These are phyloP conservation scores for Nothocercus julius DNA, from an alignment of 2,113 vertebrate species.

Conservation along the genomic window DNA sequence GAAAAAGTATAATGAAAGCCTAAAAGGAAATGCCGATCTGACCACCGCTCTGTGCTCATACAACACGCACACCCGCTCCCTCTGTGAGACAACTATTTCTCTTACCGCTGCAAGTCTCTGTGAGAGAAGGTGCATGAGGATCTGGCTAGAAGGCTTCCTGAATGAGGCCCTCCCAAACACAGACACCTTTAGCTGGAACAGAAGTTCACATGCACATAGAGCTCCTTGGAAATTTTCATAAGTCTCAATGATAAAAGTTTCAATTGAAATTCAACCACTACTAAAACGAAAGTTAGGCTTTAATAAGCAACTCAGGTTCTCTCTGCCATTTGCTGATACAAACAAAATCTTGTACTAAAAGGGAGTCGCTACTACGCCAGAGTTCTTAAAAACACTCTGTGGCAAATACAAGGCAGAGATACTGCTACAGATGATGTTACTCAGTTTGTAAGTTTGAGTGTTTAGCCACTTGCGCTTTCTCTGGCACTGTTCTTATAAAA, in stretches of 20 bases:
- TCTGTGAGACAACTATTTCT: not conserved
- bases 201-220: not conserved
- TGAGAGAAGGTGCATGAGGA: not conserved
- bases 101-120: not conserved
- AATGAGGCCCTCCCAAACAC: not conserved
- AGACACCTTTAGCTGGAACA: not conserved
- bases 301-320: not conserved
- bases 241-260: not conserved
- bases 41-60: not conserved
- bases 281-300: not conserved
- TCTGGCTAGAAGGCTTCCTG: not conserved
- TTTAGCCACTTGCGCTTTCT: not conserved
- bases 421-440: not conserved
- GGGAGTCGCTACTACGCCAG: not conserved
- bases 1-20: conserved; percentile 7
- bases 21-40: not conserved
- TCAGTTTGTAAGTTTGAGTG: not conserved
- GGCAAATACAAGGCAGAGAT: not conserved
- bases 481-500: not conserved
- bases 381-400: not conserved
- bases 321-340: not conserved
- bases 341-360: not conserved
- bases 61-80: rapidly evolving
- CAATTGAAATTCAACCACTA: not conserved
- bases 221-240: not conserved